Conservation (phyloP, 2,888 invertebrate species). For the Cerastis leucographa region DNA sequence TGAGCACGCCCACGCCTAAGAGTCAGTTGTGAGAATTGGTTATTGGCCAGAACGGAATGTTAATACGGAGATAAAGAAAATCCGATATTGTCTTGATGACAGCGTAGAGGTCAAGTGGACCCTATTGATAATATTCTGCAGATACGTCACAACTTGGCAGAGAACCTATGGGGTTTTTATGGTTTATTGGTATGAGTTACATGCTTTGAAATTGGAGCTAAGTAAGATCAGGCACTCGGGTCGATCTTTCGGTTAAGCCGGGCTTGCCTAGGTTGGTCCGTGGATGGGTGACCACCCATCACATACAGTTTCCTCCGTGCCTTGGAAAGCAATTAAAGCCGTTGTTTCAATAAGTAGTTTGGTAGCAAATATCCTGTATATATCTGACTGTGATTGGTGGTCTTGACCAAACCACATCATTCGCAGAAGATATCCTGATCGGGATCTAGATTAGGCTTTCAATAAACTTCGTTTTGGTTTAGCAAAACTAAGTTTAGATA, state of each 20-base stretch:
- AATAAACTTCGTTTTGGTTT: background rate
- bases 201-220: too few species aligned
- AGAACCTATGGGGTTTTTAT: conserved; percentile 18
- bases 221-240: background rate
- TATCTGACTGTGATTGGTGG: too few species aligned
- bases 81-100: conserved; percentile 55
- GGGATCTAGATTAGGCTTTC: background rate
- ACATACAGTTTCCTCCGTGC: background rate
- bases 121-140: conserved; percentile 58
- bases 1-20: conserved; percentile 68
- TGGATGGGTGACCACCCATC: background rate
- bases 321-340: background rate
- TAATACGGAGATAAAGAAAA: conserved; percentile 67
- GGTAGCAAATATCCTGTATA: too few species aligned
- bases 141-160: conserved; percentile 42
- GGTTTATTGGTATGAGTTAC: conserved; percentile 8
- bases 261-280: background rate
- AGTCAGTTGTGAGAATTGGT: conserved; percentile 73
- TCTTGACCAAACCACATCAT: too few species aligned
- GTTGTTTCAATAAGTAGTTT: too few species aligned
- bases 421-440: background rate
- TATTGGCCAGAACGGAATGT: conserved; percentile 70
- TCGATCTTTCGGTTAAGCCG: background rate
- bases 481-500: background rate
- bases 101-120: conserved; percentile 58